These are phyloP conservation scores for Anguilla anguilla DNA, from an alignment of 2,797 vertebrate species.

Conservation along the genomic window DNA sequence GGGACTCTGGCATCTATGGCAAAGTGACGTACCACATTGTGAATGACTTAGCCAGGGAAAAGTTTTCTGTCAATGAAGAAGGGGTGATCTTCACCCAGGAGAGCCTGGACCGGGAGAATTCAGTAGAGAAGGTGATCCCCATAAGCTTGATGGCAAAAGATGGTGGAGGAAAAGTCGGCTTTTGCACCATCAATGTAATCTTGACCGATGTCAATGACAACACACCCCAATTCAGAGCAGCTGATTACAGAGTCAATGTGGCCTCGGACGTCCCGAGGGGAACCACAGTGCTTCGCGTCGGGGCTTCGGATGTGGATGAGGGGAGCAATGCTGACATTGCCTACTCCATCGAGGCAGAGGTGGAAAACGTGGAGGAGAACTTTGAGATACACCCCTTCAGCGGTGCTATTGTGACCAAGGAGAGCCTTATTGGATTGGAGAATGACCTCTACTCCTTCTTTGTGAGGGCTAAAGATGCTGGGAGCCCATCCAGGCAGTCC, in stretches of 20 bases:
- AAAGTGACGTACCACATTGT: constrained; percentile 86
- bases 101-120: constrained; percentile 90
- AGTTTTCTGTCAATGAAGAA: constrained; percentile 85
- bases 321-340: constrained; percentile 93
- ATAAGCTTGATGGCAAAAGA: constrained; percentile 91
- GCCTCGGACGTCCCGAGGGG: constrained; percentile 84
- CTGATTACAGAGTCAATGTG: constrained; percentile 86
- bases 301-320: constrained; percentile 93
- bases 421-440: constrained; percentile 96
- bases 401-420: constrained; percentile 89
- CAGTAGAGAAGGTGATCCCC: constrained; percentile 87
- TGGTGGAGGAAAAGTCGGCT: constrained; percentile 91
- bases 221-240: constrained; percentile 90
- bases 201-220: constrained; percentile 97
- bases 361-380: constrained; percentile 89
- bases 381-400: constrained; percentile 88
- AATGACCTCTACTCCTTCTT: constrained; percentile 89
- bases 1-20: constrained; percentile 85
- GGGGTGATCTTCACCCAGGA: constrained; percentile 89
- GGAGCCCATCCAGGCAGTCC: constrained; percentile 82
- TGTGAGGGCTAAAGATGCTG: constrained; percentile 87
- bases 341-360: constrained; percentile 87
- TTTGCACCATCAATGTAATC: constrained; percentile 91
- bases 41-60: constrained; percentile 92
- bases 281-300: constrained; percentile 83